A percentile compares a stretch with the other conserved stretches of the same genome.
Conservation (phyloP, 2,888 invertebrate genomes). For the Tetramorium bicarinatum region DNA sequence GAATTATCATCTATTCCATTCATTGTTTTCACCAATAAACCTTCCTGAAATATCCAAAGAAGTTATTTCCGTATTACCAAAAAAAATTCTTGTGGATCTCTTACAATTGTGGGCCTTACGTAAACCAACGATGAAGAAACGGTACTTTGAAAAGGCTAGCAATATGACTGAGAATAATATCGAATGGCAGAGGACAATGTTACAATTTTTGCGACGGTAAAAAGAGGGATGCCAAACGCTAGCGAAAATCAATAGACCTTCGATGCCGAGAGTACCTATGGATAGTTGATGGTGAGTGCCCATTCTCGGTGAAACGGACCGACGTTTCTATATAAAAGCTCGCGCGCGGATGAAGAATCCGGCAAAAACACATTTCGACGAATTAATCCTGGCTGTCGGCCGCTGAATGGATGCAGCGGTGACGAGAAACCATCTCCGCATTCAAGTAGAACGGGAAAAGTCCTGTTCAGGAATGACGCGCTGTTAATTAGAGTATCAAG, state of each 20-base stretch:
- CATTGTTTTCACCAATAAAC: not conserved
- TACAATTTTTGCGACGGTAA: slow-evolving; percentile 66
- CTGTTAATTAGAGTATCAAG: slow-evolving; percentile 74
- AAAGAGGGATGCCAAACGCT: slow-evolving; percentile 39
- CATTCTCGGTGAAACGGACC: slow-evolving; percentile 63
- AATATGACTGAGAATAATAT: slow-evolving; percentile 30
- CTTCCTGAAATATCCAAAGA: not conserved
- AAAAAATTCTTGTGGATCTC: not conserved
- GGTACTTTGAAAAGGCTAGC: not conserved
- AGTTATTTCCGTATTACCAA: not conserved
- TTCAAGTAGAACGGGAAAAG: slow-evolving; percentile 62
- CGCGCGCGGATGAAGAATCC: slow-evolving; percentile 45
- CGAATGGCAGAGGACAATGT: slow-evolving; percentile 62
- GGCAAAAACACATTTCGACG: slow-evolving; percentile 68
- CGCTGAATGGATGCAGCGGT: slow-evolving; percentile 37
- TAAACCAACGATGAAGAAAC: slow-evolving; percentile 1
- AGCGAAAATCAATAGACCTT: slow-evolving; percentile 73
- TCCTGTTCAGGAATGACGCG: slow-evolving; percentile 66
- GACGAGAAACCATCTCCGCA: slow-evolving; percentile 43
- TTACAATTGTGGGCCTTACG: not conserved
- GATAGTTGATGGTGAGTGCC: slow-evolving; percentile 10
- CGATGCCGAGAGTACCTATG: slow-evolving; percentile 49
- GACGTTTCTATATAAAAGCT: slow-evolving; percentile 50
- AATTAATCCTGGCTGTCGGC: slow-evolving; percentile 68
- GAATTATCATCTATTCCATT: not conserved